Conservation (phyloP, 1,140 invertebrate species). For the Drosophila mayri region DNA sequence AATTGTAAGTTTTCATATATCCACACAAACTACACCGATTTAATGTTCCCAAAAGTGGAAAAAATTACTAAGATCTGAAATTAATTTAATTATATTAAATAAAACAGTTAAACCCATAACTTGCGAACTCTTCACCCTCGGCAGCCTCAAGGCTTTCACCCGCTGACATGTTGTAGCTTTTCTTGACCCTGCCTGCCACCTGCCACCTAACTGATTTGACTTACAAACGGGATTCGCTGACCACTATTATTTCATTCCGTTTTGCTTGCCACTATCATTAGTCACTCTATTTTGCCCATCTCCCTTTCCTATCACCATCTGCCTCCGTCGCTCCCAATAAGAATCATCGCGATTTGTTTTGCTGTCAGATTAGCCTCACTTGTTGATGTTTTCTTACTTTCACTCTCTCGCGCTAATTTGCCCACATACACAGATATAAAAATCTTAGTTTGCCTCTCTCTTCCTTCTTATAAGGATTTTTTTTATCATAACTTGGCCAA, state of each 20-base stretch:
- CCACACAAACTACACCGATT: too few species aligned
- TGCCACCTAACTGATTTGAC: conserved; percentile 1
- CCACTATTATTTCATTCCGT: conserved; percentile 39
- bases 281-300: conserved; percentile 33
- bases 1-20: too few species aligned
- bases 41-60: too few species aligned
- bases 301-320: not conserved
- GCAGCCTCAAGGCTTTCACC: too few species aligned
- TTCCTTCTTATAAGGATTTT: too few species aligned
- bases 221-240: conserved; percentile 26
- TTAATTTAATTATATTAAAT: not conserved
- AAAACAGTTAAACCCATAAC: not conserved
- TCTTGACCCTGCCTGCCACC: conserved; percentile 2
- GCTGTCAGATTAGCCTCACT: conserved; percentile 76
- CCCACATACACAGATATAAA: not conserved
- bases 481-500: too few species aligned
- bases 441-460: not conserved
- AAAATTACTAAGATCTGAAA: too few species aligned
- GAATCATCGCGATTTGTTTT: conserved; percentile 73
- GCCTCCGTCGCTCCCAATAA: conserved; percentile 9
- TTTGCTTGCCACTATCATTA: conserved; percentile 45
- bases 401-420: conserved; percentile 11
- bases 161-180: not conserved
- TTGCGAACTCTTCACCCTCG: not conserved
- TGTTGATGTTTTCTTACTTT: conserved; percentile 52